phyloP scores from a whole-genome alignment of 2,113 vertebrate species.

The Cynocephalus volans region DNA sequence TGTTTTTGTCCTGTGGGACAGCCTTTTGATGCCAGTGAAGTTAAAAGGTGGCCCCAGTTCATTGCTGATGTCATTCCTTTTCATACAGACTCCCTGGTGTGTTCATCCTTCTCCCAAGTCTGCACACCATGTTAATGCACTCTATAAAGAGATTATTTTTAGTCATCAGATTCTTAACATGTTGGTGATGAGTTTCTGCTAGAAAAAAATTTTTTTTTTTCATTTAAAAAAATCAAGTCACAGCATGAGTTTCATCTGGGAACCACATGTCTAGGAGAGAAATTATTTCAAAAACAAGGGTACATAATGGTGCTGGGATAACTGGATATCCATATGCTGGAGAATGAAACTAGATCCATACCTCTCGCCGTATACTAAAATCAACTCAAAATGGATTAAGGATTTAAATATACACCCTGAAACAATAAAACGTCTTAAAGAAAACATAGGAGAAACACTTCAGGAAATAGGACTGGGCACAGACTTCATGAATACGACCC shows the following conservation, averaged over 20 bases:
- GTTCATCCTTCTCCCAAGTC: constrained; percentile 27
- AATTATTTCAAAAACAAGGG: constrained; percentile 74
- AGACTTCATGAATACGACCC: no score
- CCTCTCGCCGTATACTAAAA: no score
- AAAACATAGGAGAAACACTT: no score
- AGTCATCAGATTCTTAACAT: constrained; percentile 77
- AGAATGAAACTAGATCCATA: no score
- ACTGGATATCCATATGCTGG: no score
- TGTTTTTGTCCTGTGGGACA: background rate
- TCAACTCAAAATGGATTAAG: no score
- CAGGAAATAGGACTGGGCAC: no score
- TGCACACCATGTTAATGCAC: constrained; percentile 49
- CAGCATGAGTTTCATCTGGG: constrained; percentile 79
- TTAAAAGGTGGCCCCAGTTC: constrained; percentile 20
- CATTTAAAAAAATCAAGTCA: constrained; percentile 78
- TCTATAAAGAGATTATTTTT: constrained; percentile 76
- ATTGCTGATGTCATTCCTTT: background rate
- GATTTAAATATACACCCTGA: no score
- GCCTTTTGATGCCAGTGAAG: constrained; percentile 9
- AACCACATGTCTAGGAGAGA: constrained; percentile 77
- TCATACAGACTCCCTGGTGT: background rate
- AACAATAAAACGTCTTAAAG: no score
- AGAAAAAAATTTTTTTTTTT: constrained; percentile 61
- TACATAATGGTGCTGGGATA: no score
- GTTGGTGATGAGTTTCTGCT: constrained; percentile 79